Evolutionary conservation across 2,113 vertebrate species (phyloP), one percentile per base, ranked within the genome.

Genomic region (Morphnarchus princeps): DNA sequence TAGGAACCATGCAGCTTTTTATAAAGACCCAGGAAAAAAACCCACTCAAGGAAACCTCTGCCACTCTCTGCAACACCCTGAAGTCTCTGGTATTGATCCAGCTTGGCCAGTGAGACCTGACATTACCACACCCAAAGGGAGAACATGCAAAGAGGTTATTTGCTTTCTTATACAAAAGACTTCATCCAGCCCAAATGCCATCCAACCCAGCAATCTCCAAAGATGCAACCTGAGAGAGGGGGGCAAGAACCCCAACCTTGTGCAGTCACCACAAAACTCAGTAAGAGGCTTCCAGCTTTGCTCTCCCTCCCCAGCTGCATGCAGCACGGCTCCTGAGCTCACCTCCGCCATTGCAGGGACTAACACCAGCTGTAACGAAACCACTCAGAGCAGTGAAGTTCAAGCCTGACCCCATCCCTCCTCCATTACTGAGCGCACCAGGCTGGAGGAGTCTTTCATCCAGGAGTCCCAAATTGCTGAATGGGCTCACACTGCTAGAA

Each of bases 331-430:
- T 67, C 45, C 72, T 45, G 54, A 83, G 59, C 63, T 57, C 82
- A 78, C 19, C 45, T 58, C 76, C 0, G 0, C 50, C 0, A 0
- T 22, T n/a, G 32, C 6, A 72, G 63, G 36, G 72, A 28, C 43
- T 82, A 58, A 54, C 1, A 0, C 24, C 73, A 84, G 59, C 45
- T 58, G 17, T 55, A 91, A 78, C 17, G 50, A 54, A 47, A 77
- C 15, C 13, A 4, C 69, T 58, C 67, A 38, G 0, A 0, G 71
- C 62, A 88, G 34, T 25, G 74, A 78, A 73, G 54, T 31, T 61
- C 57, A 67, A 61, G 76, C 18, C 45, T 81, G 49, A 42, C 28
- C 65, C 66, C 57, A 85, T 40, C 36, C 47, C 16, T 87, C 49
- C 57, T 63, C 57, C 45, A 63, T 32, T 89, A 34, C 65, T 31